A percentile compares a stretch with the other conserved stretches of the same genome.
These are phyloP conservation scores for Ormyrus pomaceus DNA, from an alignment of 2,888 invertebrate species.

Conservation along the genomic window DNA sequence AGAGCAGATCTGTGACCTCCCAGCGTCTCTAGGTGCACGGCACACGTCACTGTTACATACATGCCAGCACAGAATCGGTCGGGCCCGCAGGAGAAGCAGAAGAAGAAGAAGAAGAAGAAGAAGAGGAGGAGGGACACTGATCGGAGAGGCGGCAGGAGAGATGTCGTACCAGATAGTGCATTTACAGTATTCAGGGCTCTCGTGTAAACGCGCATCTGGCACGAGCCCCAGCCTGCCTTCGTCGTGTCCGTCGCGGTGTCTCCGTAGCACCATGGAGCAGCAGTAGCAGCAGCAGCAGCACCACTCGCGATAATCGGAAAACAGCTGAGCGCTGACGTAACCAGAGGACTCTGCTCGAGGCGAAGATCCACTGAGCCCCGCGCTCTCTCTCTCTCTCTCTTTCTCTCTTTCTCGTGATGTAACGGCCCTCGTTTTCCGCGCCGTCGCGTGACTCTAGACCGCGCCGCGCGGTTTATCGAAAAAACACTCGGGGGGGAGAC, in stretches of 20 bases:
- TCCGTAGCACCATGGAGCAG: too few species aligned
- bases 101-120: slow-evolving; percentile 31
- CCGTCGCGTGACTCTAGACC: too few species aligned
- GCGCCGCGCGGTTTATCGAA: too few species aligned
- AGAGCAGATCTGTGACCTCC: neutral
- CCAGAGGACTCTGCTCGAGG: too few species aligned
- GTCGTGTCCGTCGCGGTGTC: neutral
- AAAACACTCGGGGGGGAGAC: too few species aligned
- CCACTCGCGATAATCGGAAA: slow-evolving; percentile 7
- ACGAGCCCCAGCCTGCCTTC: slow-evolving; percentile 86
- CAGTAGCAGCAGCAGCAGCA: too few species aligned
- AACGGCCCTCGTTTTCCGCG: too few species aligned
- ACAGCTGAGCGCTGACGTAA: neutral
- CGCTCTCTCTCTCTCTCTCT: slow-evolving; percentile 43
- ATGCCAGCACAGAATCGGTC: slow-evolving; percentile 9
- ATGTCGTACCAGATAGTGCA: slow-evolving; percentile 99
- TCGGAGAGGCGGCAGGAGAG: slow-evolving; percentile 76
- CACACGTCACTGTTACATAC: slow-evolving; percentile 44
- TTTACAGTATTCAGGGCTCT: slow-evolving; percentile 88
- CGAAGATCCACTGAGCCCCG: neutral
- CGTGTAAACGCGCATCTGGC: slow-evolving; percentile 99
- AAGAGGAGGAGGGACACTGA: neutral
- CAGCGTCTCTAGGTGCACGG: slow-evolving; percentile 10
- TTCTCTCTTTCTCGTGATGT: slow-evolving; percentile 19
- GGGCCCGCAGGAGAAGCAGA: neutral